Percentiles rank a stretch among this genome's conserved stretches.
Evolutionary conservation across 2,888 invertebrate genomes (phyloP).

Genomic region (Macrosoma leucophasiata): DNA sequence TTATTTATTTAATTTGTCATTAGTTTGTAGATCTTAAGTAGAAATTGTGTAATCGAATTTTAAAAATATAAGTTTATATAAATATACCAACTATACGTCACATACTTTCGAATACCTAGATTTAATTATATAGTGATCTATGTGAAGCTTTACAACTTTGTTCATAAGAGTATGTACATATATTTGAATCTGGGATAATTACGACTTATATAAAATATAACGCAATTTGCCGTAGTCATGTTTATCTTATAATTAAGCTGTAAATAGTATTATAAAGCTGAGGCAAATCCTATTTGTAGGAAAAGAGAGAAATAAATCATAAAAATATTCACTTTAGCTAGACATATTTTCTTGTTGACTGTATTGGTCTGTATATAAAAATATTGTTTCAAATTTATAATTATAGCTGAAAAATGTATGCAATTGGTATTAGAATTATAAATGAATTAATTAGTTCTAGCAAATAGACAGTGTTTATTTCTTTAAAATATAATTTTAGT

Average conservation of each 20-base stretch:
- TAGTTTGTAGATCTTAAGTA: no score
- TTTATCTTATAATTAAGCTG: neutral
- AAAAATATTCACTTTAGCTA: neutral
- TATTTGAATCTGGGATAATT: conserved; percentile 68
- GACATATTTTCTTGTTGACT: no score
- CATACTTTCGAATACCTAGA: no score
- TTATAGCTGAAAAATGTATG: no score
- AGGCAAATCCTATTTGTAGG: neutral
- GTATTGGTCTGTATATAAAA: no score
- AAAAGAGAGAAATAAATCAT: neutral
- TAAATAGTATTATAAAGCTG: neutral
- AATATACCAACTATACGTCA: no score
- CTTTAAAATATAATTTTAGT: conserved; percentile 18
- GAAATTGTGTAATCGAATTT: no score
- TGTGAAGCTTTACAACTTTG: conserved; percentile 60
- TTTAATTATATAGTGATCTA: conserved; percentile 56
- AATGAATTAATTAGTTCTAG: no score
- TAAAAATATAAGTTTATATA: no score
- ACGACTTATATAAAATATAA: conserved; percentile 69
- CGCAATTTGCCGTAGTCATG: conserved; percentile 38
- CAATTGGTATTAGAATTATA: no score
- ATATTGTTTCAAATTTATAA: no score
- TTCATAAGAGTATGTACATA: conserved; percentile 62
- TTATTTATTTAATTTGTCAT: no score
- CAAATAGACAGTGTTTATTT: conserved; percentile 19